These are phyloP conservation scores for Diabrotica undecimpunctata DNA, from an alignment of 1,140 invertebrate species.

Conservation along the genomic window DNA sequence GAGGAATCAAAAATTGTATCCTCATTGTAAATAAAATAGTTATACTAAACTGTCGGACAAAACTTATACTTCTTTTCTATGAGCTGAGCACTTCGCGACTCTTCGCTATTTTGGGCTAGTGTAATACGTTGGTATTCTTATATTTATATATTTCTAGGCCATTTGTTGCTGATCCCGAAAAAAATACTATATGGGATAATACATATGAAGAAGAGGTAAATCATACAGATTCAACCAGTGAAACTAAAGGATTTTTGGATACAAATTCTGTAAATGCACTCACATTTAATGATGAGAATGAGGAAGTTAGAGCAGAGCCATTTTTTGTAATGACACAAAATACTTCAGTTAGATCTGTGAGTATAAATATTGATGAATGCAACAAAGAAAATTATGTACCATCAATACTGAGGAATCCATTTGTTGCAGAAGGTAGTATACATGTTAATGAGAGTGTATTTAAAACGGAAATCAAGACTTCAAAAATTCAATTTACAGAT, in stretches of 20 bases:
- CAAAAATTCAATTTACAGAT: too few species aligned
- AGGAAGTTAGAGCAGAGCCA: too few species aligned
- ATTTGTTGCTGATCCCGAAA: slow-evolving; percentile 29
- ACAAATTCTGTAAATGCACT: too few species aligned
- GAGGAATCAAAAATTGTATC: too few species aligned
- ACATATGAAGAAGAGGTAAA: slow-evolving; percentile 30
- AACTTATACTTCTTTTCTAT: too few species aligned
- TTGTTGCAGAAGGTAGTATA: background rate
- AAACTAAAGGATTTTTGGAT: too few species aligned
- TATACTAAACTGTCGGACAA: too few species aligned
- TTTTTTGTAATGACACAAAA: too few species aligned
- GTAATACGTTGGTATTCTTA: background rate
- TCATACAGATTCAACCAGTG: slow-evolving; percentile 16
- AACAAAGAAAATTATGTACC: slow-evolving; percentile 13
- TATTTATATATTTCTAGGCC: slow-evolving; percentile 17
- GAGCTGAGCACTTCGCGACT: background rate
- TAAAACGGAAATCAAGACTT: background rate
- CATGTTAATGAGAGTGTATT: background rate
- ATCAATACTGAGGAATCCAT: background rate
- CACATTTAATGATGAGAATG: too few species aligned
- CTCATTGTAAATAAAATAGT: too few species aligned
- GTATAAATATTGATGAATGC: slow-evolving; percentile 1
- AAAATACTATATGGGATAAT: slow-evolving; percentile 32
- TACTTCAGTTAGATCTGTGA: background rate
- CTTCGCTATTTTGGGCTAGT: background rate